A percentile compares a stretch with the other conserved stretches of the same genome.
These are phyloP conservation scores for Callaeas wilsoni DNA, from an alignment of 2,113 vertebrate species.

Conservation along the genomic window DNA sequence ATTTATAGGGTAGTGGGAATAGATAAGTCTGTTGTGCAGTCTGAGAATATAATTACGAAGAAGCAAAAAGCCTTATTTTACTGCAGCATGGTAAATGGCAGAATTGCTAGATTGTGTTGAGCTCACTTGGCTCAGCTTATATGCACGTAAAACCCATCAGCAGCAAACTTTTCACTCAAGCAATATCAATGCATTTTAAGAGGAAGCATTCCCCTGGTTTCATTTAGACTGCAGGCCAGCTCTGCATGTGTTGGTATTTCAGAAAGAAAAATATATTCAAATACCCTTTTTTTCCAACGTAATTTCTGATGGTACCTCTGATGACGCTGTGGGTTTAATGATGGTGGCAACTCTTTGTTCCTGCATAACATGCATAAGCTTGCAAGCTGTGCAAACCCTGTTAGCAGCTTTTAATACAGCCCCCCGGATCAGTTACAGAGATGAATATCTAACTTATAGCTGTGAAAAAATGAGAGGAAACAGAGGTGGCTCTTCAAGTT, in stretches of 20 bases:
- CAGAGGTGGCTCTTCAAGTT: neutral
- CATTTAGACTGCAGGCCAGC: neutral
- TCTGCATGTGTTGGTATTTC: neutral
- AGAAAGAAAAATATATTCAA: neutral
- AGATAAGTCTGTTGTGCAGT: neutral
- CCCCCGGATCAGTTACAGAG: neutral
- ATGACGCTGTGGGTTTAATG: neutral
- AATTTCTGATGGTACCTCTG: neutral
- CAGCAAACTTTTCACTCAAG: neutral
- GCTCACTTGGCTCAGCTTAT: neutral
- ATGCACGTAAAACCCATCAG: neutral
- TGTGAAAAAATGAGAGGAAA: neutral
- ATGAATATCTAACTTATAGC: neutral
- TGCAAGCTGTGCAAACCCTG: neutral
- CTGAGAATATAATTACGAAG: neutral
- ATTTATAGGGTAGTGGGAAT: neutral
- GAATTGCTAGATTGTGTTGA: neutral
- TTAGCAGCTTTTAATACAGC: neutral
- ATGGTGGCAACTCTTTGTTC: neutral
- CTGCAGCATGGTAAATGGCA: neutral
- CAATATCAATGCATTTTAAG: neutral
- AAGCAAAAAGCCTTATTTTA: neutral
- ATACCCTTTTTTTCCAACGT: neutral
- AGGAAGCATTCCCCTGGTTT: neutral
- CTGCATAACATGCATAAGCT: neutral